Percentiles rank a stretch among this genome's conserved stretches.
Conservation (phyloP, 2,113 vertebrate species). For the Melanotaenia duboulayi region DNA sequence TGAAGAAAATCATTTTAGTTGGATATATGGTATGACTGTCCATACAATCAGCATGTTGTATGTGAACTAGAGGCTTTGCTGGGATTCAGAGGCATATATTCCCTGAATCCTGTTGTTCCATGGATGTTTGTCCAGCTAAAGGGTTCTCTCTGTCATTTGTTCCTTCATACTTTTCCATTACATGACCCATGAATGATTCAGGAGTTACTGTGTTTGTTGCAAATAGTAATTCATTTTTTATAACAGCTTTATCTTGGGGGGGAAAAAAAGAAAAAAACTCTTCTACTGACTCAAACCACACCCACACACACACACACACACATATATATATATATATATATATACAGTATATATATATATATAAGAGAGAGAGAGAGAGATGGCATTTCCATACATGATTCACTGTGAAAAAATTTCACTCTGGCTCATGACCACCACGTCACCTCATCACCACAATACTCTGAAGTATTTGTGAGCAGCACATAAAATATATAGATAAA, state of each 20-base stretch:
- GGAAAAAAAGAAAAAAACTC: constrained; percentile 33
- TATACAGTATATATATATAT: too few species aligned
- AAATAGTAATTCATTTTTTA: constrained; percentile 81
- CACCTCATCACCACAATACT: constrained; percentile 17
- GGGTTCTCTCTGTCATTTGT: constrained; percentile 48
- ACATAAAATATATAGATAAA: constrained; percentile 10
- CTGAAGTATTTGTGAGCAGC: not conserved
- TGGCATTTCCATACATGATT: constrained; percentile 57
- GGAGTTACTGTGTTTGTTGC: constrained; percentile 75
- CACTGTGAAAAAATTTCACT: constrained; percentile 49
- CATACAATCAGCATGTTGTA: not conserved
- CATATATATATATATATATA: not conserved
- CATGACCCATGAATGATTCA: constrained; percentile 79
- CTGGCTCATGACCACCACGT: constrained; percentile 2
- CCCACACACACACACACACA: constrained; percentile 8
- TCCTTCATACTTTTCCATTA: constrained; percentile 75
- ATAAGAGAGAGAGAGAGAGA: constrained; percentile 38
- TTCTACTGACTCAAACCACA: constrained; percentile 44
- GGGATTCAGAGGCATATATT: constrained; percentile 7
- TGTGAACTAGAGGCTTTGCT: constrained; percentile 1
- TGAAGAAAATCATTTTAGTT: not conserved
- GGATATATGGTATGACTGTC: not conserved
- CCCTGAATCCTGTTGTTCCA: constrained; percentile 25
- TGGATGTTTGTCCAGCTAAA: constrained; percentile 27
- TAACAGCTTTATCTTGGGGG: constrained; percentile 65